Conservation (phyloP, 2,888 invertebrate genomes). For the Hydriomena furcata region DNA sequence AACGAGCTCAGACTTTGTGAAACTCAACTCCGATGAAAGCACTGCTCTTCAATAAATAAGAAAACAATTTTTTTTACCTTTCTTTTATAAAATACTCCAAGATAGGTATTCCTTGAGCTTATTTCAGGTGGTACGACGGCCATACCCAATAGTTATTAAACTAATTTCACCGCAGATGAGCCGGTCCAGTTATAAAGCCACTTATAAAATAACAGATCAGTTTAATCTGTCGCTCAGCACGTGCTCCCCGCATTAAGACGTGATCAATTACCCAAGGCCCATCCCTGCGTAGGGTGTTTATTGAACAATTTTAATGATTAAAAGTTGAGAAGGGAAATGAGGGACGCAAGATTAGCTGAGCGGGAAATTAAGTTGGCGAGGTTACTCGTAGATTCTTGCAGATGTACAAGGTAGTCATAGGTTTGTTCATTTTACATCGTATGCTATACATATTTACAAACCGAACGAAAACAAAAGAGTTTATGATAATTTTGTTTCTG, state of each 20-base stretch:
- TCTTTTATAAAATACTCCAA: too few relatives aligned
- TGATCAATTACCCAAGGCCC: slow-evolving; percentile 66
- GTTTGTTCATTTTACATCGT: too few relatives aligned
- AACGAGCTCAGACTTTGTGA: too few relatives aligned
- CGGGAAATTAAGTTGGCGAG: slow-evolving; percentile 31
- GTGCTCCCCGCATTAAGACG: slow-evolving; percentile 50
- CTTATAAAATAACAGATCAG: slow-evolving; percentile 61
- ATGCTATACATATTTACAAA: too few relatives aligned
- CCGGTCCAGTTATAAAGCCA: slow-evolving; percentile 51
- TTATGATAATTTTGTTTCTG: too few relatives aligned
- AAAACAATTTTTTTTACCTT: too few relatives aligned
- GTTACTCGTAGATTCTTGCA: slow-evolving; percentile 19
- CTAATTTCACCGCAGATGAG: slow-evolving; percentile 30
- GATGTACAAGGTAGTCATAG: neutral
- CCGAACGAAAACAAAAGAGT: neutral
- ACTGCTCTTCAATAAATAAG: too few relatives aligned
- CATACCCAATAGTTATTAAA: neutral
- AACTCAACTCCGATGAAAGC: neutral
- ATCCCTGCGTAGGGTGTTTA: slow-evolving; percentile 42
- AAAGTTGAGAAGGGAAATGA: slow-evolving; percentile 32
- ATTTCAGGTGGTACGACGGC: too few relatives aligned
- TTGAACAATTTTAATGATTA: slow-evolving; percentile 52
- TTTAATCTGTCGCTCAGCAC: slow-evolving; percentile 50
- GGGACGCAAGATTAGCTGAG: slow-evolving; percentile 27
- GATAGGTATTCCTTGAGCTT: too few relatives aligned